phyloP scores from a whole-genome alignment of 2,888 invertebrate genomes.

The Agrochola circellaris region DNA sequence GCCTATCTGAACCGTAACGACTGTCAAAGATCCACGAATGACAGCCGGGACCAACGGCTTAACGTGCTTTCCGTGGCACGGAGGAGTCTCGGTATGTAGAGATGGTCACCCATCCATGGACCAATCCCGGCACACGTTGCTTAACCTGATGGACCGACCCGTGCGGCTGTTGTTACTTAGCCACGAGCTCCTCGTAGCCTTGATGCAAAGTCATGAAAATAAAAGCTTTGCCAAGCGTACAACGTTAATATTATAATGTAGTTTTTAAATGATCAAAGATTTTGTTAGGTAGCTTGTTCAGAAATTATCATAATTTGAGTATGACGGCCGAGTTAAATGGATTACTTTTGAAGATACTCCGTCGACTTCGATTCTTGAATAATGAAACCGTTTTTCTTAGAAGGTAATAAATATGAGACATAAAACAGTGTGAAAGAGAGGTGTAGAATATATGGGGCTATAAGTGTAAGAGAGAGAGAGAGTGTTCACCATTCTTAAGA shows the following conservation, averaged over 20 bases:
- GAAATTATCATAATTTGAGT: slow-evolving; percentile 32
- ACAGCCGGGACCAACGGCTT: too few species aligned
- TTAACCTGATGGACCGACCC: too few species aligned
- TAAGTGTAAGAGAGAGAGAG: not conserved
- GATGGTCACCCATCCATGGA: too few species aligned
- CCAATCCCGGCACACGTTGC: too few species aligned
- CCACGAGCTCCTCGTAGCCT: not conserved
- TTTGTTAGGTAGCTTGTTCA: slow-evolving; percentile 27
- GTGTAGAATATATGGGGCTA: not conserved
- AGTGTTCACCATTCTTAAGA: too few species aligned
- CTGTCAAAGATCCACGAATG: too few species aligned
- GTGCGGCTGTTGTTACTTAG: too few species aligned
- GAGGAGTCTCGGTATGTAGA: too few species aligned
- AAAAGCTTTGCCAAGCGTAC: not conserved
- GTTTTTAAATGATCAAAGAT: slow-evolving; percentile 33
- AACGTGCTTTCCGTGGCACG: too few species aligned
- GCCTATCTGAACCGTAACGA: too few species aligned
- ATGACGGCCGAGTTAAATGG: slow-evolving; percentile 3
- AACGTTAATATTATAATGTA: slow-evolving; percentile 11
- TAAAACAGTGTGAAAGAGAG: not conserved
- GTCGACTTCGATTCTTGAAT: slow-evolving; percentile 12
- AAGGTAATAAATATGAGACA: too few species aligned
- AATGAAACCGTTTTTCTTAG: slow-evolving; percentile 18
- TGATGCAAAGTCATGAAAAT: not conserved
- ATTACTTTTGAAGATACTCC: slow-evolving; percentile 22